Evolutionary conservation across 2,888 invertebrate genomes (phyloP), one percentile per base, ranked within the genome.

Genomic region (Pycnomerus fuliginosus): DNA sequence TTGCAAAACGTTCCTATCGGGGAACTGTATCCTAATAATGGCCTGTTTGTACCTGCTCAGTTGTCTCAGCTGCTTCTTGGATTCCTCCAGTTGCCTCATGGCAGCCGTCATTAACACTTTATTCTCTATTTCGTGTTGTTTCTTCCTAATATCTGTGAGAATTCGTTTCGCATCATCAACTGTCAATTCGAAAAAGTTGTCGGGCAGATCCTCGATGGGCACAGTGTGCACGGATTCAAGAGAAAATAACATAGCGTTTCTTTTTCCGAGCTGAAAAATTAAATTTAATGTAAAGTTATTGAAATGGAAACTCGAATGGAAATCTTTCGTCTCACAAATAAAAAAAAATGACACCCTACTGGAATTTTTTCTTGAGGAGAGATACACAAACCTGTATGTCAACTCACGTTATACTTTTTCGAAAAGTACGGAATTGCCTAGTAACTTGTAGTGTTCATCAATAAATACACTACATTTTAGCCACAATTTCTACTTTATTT

Each of bases 131-230:
- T 80, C 79, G 16, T 78, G 69, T 2, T 84, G 71, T 24, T 76
- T 76, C 60, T 80, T 80, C 61, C 84, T 85, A 17, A 90, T 76
- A 62, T 92, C 90, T 36, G 80, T 76, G 40, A 89, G 77, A 42
- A 95, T 76, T 63, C 77, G 78, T 60, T 82, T 83, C 0, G 91
- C 83, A 75, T 96, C 96, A 42, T 84, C 81, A 27, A 90, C 78
- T 1, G 90, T 90, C 25, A 94, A 71, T 49, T 93, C 89, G 68
- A 88, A 96, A 70, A 95, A 96, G 33, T 88, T 87, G 70, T 95
- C 93, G 0, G 88, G 85, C 22, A 87, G 71, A 40, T 91, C 88
- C 34, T 86, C 84, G 52, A 83, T 79, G 16, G 79, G 78, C 42
- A 80, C 75, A 22, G 81, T 78, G 62, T 80, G 80, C 16, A 80